These are phyloP conservation scores for Discoglossus pictus DNA, from an alignment of 2,797 vertebrate genomes.

Conservation along the genomic window DNA sequence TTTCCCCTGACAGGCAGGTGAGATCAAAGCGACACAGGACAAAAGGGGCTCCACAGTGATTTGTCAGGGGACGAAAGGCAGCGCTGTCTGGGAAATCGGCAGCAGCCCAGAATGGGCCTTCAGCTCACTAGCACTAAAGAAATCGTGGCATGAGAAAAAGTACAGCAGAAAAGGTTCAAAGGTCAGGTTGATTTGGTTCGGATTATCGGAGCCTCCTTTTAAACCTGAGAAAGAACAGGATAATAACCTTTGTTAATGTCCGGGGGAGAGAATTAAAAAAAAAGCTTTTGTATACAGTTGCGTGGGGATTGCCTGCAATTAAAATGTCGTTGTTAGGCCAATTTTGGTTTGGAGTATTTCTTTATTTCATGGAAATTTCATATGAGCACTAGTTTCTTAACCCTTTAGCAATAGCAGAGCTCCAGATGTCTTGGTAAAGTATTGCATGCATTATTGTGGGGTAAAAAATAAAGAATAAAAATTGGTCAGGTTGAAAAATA, in stretches of 20 bases:
- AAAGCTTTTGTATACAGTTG: slow-evolving; percentile 74
- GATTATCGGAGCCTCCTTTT: slow-evolving; percentile 76
- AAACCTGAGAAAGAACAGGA: slow-evolving; percentile 71
- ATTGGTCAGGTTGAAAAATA: too few relatives aligned
- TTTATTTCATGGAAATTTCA: slow-evolving; percentile 35
- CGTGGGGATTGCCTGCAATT: slow-evolving; percentile 65
- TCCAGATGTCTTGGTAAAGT: background rate
- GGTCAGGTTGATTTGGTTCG: slow-evolving; percentile 88
- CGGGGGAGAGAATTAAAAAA: slow-evolving; percentile 50
- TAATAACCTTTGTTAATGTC: slow-evolving; percentile 78
- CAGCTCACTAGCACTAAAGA: slow-evolving; percentile 83
- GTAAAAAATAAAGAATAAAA: too few relatives aligned
- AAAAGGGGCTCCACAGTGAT: slow-evolving; percentile 90
- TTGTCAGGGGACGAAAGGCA: slow-evolving; percentile 89
- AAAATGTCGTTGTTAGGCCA: slow-evolving; percentile 64
- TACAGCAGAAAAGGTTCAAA: slow-evolving; percentile 87
- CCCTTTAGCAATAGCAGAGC: slow-evolving; percentile 5
- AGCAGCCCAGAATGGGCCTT: slow-evolving; percentile 77
- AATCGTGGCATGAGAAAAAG: slow-evolving; percentile 85
- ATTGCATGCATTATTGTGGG: too few relatives aligned
- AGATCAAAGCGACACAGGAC: slow-evolving; percentile 87
- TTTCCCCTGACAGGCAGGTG: slow-evolving; percentile 91
- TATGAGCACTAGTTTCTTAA: slow-evolving; percentile 27
- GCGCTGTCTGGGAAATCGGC: slow-evolving; percentile 75
- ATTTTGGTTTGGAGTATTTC: slow-evolving; percentile 26